Base-by-base conservation (phyloP, 2,888 invertebrate genomes). In the Pardosa pseudoannulata region DNA sequence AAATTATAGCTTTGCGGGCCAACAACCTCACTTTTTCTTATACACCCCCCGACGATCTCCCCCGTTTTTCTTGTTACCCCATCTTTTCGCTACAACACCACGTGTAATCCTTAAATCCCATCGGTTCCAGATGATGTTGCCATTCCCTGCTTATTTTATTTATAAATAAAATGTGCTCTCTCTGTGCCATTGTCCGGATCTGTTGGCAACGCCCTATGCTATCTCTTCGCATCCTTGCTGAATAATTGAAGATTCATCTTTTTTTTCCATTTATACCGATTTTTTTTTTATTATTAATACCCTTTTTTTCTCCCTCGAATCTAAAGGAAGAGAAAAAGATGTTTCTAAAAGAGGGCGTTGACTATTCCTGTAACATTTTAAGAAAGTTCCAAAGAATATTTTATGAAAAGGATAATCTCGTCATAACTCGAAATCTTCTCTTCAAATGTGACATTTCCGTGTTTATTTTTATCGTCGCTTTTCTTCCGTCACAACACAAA, bases 1-100 rank as follows among this genome's bases (percentile, higher is more conserved):
- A 80, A 80, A 80, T 80, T 67, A 31, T 73, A 16, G 65, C 67
- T 19, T 73, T 73, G 32, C 6, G 36, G 80, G 72, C 16, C 80
- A 73, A 67, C 80, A 80, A 73, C 80, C 80, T 50, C 50, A 36
- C 9, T 36, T 36, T 50, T 32, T 70, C 41, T n/a, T n/a, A n/a
- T 72, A 65, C n/a, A 56, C 28, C n/a, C n/a, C n/a, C n/a, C n/a
- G n/a, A n/a, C n/a, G n/a, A n/a, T n/a, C n/a, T n/a, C n/a, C n/a
- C n/a, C n/a, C n/a, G n/a, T n/a, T 29, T 46, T 6, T 73, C 41
- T 73, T 39, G 31, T 62, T 64, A 41, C 3, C 65, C 1, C n/a
- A 29, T 65, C 27, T 41, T 23, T 46, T 16, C 41, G 32, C 29
- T n/a, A 7, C 13, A 41, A 29, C n/a, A 36, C 36, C 36, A 36